Base-by-base conservation (phyloP, 2,888 invertebrate genomes). In the Frankliniella intonsa region DNA sequence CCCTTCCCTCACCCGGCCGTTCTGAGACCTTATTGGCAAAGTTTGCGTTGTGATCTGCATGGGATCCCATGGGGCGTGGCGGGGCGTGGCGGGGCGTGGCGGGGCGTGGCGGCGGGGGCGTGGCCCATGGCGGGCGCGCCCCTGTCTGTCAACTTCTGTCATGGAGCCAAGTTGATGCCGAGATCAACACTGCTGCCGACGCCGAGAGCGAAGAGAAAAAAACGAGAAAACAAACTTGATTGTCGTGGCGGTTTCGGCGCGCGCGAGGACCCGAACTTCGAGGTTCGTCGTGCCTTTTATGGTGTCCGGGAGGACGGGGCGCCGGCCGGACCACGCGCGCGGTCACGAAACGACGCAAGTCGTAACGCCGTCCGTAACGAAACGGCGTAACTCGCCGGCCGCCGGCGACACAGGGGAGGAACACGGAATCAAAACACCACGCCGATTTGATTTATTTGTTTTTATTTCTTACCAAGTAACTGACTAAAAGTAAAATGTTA, bases 131-230 rank as follows among this genome's bases (percentile, higher is more conserved):
- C 69, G 25, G 25, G 11, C 69, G 12, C 69, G 22, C 69, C 8
- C 11, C 69, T 76, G 69, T 76, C 69, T 76, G 69, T 76, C 69
- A 76, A 76, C 69, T 76, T 76, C 69, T 76, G 69, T 76, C 69
- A 76, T 76, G 69, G 69, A 76, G 69, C 22, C 69, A 62, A 62
- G 69, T 22, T 76, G 69, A 25, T 76, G 69, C 69, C 69, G 22
- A 62, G 69, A 76, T 76, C 69, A 76, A 76, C 69, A 25, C 69
- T 19, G 55, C 38, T 38, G 38, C 38, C 38, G 62, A 62, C 11
- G 62, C 14, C 7, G 62, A 62, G 17, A 62, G 55, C 2, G 9
- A 62, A n/a, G 62, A 5, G 38, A 38, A 38, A 38, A 38, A 38
- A 38, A 38, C 2, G 38, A 38, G 38, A 38, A 38, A 62, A 62